A percentile compares a stretch with the other conserved stretches of the same genome.
Evolutionary conservation across 1,140 invertebrate species (phyloP).

Genomic region (Delia radicum): DNA sequence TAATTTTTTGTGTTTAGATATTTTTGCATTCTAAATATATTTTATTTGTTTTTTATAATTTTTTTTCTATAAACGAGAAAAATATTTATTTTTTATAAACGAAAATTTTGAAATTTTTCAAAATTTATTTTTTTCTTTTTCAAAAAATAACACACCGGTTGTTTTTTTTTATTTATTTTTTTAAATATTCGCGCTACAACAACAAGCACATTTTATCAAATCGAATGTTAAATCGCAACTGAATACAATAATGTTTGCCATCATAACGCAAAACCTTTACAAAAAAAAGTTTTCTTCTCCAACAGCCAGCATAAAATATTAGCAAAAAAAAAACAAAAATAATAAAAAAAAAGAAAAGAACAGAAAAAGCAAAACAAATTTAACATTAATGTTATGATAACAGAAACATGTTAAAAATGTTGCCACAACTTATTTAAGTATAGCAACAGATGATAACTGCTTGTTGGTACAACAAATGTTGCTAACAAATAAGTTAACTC

Average conservation of each 20-base stretch:
- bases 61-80: neutral
- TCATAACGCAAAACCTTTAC: neutral
- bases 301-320: neutral
- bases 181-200: constrained; percentile 10
- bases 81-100: neutral
- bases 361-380: no score
- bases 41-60: neutral
- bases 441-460: no score
- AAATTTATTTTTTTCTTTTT: constrained; percentile 8
- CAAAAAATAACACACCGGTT: neutral
- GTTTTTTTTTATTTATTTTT: neutral
- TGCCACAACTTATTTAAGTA: no score
- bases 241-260: neutral
- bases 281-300: neutral
- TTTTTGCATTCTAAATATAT: no score
- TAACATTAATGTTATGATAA: no score
- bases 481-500: no score
- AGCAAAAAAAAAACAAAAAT: neutral
- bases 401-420: no score
- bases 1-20: no score
- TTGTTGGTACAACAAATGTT: no score
- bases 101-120: no score
- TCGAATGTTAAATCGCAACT: constrained; percentile 22
- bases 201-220: constrained; percentile 22
- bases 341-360: neutral